Base-by-base conservation (phyloP, 2,888 invertebrate species). In the Cheilosia soror region DNA sequence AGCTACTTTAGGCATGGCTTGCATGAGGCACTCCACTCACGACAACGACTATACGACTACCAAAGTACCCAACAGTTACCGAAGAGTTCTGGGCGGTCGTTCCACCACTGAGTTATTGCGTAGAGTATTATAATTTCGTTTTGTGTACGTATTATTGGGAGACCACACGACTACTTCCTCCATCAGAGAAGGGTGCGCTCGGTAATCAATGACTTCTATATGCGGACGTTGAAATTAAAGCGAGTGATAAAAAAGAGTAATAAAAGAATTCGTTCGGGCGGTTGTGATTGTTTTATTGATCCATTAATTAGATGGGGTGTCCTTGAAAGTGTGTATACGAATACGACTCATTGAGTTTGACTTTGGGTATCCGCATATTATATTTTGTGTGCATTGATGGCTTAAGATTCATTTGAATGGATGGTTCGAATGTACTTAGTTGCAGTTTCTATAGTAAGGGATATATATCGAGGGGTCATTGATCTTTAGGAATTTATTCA, bases 151-250 rank as follows among this genome's bases (percentile, higher is more conserved):
- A 42, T 66, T 55, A 29, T 57, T 44, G 51, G 51, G 44, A 73
- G 73, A 73, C 79, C 73, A 44, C 79, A 73, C 53, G 79, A 47
- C 60, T 55, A 55, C 63, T 73, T 63, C 73, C 63, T 73, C 47
- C 44, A 20, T 0, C 20, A 31, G 47, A 55, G 42, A 44, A 47
- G 37, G 44, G 44, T 47, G 55, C 27, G 47, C 55, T 63, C 37
- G 31, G 42, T 73, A 55, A 62, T 73, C 44, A 57, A 63, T 73
- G 72, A 44, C 11, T 25, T 40, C 40, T 44, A 33, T 63, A 44
- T 63, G 55, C 6, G 44, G 55, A 73, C 44, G 62, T 62, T 44
- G 53, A 25, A 73, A 73, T 57, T 65, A 55, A 72, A 72, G 53
- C 42, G 53, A 5, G 37, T 55, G 15, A 55, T 57, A 33, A 29